phyloP scores from a whole-genome alignment of 2,797 vertebrate genomes.

The Trachops cirrhosus region DNA sequence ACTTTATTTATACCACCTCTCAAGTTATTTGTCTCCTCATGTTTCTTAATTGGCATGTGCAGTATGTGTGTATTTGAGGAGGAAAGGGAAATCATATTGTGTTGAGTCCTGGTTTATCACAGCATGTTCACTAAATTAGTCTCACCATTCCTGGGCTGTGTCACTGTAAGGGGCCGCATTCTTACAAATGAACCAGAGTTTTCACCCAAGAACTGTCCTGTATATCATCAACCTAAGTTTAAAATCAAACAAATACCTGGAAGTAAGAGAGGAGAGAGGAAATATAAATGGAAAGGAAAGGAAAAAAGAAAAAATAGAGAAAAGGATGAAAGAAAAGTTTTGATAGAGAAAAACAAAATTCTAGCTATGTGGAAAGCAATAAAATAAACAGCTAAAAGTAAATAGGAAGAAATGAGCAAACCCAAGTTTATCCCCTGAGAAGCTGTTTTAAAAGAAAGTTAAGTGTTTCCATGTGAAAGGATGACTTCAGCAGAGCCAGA shows the following conservation, averaged over 20 bases:
- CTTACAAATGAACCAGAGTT: background rate
- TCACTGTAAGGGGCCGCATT: background rate
- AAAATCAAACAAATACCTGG: background rate
- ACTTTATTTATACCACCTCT: background rate
- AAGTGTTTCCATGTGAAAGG: conserved; percentile 45
- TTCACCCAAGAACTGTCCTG: background rate
- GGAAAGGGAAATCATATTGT: background rate
- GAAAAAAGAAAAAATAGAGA: background rate
- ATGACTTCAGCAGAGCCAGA: conserved; percentile 24
- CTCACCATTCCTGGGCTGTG: background rate
- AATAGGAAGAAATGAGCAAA: background rate
- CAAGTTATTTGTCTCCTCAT: background rate
- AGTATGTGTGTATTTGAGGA: background rate
- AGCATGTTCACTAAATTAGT: background rate
- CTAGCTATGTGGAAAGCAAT: background rate
- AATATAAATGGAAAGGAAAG: background rate
- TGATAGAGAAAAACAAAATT: conserved; percentile 1
- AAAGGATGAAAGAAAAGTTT: background rate
- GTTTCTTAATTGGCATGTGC: conserved; percentile 1
- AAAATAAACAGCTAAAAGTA: conserved; percentile 9
- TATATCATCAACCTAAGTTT: background rate
- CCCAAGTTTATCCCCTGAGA: conserved; percentile 23
- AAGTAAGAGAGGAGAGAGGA: background rate
- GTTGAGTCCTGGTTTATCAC: background rate
- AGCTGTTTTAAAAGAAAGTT: conserved; percentile 20